These are phyloP conservation scores for Danio choprae DNA, from an alignment of 2,797 vertebrate species.

Conservation along the genomic window DNA sequence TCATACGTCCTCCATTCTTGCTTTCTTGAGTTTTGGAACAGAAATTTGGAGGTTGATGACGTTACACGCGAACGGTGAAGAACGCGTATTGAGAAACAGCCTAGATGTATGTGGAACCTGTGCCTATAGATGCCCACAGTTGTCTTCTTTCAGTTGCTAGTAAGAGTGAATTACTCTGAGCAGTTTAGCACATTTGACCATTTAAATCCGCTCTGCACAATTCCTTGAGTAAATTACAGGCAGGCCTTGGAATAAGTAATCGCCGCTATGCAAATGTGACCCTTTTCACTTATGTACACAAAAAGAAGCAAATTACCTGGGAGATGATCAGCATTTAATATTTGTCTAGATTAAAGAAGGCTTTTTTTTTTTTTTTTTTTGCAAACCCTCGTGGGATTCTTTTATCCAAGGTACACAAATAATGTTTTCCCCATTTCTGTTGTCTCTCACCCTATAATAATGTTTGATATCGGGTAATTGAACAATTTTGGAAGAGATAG, in stretches of 20 bases:
- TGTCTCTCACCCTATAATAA: conserved; percentile 29
- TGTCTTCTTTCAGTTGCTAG: background rate
- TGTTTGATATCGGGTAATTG: conserved; percentile 30
- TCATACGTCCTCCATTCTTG: no score
- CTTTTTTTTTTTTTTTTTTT: background rate
- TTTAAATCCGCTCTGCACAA: background rate
- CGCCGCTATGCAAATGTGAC: background rate
- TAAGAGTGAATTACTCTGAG: background rate
- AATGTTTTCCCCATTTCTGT: conserved; percentile 1
- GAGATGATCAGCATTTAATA: background rate
- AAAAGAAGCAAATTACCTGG: background rate
- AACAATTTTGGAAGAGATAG: conserved; percentile 5
- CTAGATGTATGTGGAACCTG: background rate
- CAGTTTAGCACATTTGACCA: background rate
- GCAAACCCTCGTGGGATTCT: background rate
- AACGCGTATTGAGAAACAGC: no score
- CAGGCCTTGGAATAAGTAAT: background rate
- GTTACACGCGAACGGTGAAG: no score
- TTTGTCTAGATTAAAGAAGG: conserved; percentile 12
- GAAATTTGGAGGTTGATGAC: no score
- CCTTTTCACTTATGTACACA: background rate
- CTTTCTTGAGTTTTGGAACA: no score
- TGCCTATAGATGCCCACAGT: background rate
- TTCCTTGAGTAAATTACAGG: background rate
- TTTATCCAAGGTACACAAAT: background rate